Evolutionary conservation across 37 sponge, comb jelly and placozoan species (phyloP).

Genomic region (Halisarca cf. caerulea): DNA sequence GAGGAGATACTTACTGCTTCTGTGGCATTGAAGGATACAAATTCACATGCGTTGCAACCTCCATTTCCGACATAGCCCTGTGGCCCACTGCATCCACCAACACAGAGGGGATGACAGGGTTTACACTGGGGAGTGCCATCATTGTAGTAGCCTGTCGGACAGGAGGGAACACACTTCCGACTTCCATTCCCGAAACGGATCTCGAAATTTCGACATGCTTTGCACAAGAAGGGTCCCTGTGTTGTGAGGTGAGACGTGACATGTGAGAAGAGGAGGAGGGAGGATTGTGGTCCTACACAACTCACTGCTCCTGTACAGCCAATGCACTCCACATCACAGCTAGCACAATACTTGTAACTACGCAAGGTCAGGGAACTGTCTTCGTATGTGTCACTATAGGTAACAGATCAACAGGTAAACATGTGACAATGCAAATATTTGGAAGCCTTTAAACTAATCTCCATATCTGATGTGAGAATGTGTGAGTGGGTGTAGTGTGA

Average conservation of each 20-base stretch:
- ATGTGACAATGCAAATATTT: too few species aligned
- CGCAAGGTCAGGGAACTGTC: not conserved
- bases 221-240: constrained; percentile 50
- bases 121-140: constrained; percentile 1
- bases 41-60: constrained; percentile 56
- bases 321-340: constrained; percentile 53
- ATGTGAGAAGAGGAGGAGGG: not conserved
- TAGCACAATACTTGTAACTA: constrained; percentile 29
- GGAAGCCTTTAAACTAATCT: too few species aligned
- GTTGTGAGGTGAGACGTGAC: not conserved
- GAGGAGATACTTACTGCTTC: not conserved
- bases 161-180: constrained; percentile 39
- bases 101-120: constrained; percentile 57
- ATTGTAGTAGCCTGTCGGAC: constrained; percentile 45
- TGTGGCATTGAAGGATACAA: constrained; percentile 1
- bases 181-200: not conserved
- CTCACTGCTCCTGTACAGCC: constrained; percentile 49
- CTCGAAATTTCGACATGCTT: constrained; percentile 24
- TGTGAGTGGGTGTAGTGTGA: too few species aligned
- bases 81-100: constrained; percentile 32
- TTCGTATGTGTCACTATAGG: constrained; percentile 28
- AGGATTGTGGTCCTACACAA: not conserved
- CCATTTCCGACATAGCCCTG: constrained; percentile 62
- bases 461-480: too few species aligned
- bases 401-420: too few species aligned